phyloP scores from a whole-genome alignment of 2,113 vertebrate species.

The Axis porcinus region DNA sequence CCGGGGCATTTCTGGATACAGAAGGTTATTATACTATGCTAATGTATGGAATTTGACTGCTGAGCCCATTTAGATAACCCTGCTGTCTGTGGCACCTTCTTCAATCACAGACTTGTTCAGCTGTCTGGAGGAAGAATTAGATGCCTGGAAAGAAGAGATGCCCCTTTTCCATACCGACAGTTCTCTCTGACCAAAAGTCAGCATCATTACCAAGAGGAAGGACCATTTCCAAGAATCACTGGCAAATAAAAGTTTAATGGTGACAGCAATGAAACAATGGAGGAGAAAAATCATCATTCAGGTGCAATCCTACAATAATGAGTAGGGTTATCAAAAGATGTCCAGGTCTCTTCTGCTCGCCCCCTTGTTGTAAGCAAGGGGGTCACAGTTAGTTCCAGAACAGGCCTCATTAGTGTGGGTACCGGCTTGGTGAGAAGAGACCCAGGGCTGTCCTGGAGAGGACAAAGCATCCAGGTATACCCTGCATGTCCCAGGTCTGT shows the following conservation, averaged over 20 bases:
- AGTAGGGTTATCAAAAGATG: not conserved
- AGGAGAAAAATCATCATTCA: not conserved
- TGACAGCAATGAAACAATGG: not conserved
- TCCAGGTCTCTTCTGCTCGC: not conserved
- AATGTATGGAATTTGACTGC: not conserved
- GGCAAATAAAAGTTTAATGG: not conserved
- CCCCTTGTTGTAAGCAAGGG: not conserved
- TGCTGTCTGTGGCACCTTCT: no score
- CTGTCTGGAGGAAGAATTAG: accelerated
- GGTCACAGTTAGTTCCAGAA: accelerated
- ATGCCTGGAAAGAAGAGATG: not conserved
- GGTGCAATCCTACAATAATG: not conserved
- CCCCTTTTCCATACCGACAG: not conserved
- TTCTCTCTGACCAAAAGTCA: not conserved
- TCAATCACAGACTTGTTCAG: not conserved
- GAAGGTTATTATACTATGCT: not conserved
- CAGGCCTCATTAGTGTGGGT: no score
- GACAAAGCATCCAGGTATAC: not conserved
- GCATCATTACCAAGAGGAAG: not conserved
- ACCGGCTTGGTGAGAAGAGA: not conserved
- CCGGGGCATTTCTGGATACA: accelerated
- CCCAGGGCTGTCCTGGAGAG: not conserved
- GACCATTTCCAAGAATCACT: not conserved
- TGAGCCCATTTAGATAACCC: not conserved
- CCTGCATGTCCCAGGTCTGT: not conserved